Conservation (phyloP, 2,113 vertebrate genomes). For the Edolisoma coerulescens region DNA sequence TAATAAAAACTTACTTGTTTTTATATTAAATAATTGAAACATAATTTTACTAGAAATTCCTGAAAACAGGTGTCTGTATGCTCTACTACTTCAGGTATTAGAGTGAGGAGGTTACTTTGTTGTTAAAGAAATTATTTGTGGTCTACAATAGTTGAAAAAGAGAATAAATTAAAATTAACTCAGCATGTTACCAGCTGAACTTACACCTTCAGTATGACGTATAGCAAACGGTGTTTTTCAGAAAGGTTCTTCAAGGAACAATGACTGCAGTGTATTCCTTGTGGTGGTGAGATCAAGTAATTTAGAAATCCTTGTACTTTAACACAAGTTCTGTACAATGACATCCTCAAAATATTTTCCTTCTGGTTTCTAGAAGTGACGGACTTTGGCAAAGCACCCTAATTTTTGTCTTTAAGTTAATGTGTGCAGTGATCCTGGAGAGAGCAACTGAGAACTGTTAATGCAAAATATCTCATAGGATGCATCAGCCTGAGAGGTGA, state of each 20-base stretch:
- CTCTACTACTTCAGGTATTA: not conserved
- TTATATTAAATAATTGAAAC: not conserved
- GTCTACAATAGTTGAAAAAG: not conserved
- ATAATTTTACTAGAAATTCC: not conserved
- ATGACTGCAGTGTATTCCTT: not conserved
- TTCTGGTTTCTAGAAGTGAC: not conserved
- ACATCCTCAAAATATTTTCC: conserved; percentile 34
- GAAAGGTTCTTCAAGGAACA: not conserved
- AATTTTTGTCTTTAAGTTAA: conserved; percentile 24
- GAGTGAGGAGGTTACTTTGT: not conserved
- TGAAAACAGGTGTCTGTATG: not conserved
- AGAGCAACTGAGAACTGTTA: not conserved
- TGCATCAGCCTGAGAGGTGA: not conserved
- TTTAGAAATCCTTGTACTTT: not conserved
- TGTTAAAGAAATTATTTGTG: not conserved
- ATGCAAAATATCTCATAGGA: not conserved
- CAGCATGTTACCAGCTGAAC: not conserved
- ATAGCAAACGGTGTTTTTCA: not conserved
- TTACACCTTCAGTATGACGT: accelerated
- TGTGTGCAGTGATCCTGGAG: not conserved
- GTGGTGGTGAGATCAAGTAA: not conserved
- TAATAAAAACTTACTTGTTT: not conserved
- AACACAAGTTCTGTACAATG: not conserved
- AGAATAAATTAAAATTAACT: not conserved
- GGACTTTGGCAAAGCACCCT: conserved; percentile 4